Evolutionary conservation across 92 coral and sea anemone species (phyloP), one percentile per base, ranked within the genome.

Genomic region (Pocillopora grandis): DNA sequence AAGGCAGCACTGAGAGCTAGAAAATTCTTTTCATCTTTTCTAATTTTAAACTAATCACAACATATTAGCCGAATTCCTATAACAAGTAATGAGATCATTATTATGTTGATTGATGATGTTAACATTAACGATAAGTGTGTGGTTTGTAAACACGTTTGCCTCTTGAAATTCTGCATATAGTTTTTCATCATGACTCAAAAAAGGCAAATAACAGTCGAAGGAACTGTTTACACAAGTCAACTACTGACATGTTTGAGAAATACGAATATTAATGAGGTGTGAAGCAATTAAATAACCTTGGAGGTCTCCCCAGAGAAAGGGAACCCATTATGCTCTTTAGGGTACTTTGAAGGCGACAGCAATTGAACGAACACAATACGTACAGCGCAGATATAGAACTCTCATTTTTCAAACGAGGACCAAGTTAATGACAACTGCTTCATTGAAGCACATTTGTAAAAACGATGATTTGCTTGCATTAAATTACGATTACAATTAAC

Each of bases 381-480:
- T 42, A 3, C 52, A 67, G 8, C 1, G 19, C 72, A 10, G 12
- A 67, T 10, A 35, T 31, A 8, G 10, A 36, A 33, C 21, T 0
- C 16, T 33, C 10, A 20, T 33, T 8, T 49, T 68, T 18, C 31
- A 36, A 16, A 35, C 75, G 52, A 42, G 52, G 5, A 14, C 56
- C 0, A 70, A 8, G 18, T 9, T 5, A 36, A 70, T 36, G 57
- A 35, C 12, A 70, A 36, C 12, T n/a, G 5, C 20, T 35, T 15
- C 21, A 70, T 70, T 70, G 4, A n/a, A 62, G 42, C n/a, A 52
- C 52, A 58, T 49, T 63, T 3, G 0, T 27, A 19, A 62, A 5
- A 12, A 35, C 67, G 71, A 12, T 63, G n/a, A 78, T 64, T 62
- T n/a, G n/a, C 19, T 35, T 78, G 71, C 71, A 78, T 78, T 42